Evolutionary conservation across 2,113 vertebrate genomes (phyloP), one percentile per base, ranked within the genome.

Genomic region (Pontoporia blainvillei): DNA sequence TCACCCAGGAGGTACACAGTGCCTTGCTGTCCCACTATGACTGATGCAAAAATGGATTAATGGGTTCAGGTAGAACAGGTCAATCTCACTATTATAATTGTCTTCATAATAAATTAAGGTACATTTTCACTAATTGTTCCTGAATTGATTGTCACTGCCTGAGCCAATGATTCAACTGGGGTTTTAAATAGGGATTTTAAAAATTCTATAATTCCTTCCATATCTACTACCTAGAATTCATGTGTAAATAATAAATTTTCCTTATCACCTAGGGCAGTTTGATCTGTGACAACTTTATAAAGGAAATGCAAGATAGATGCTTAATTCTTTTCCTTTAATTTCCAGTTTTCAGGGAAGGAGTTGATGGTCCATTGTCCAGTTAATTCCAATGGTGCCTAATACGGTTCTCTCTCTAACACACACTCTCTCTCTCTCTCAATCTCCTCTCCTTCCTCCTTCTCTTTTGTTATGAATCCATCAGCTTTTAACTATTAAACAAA

Each of bases 241-340:
- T 94, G 4, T 69, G 18, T 59, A 78, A 86, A 73, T 86, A 72
- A 85, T 61, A 93, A 46, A 44, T 21, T 41, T 27, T 91, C 12
- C 36, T 69, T 34, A 31, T 44, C 3, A 6, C 6, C 23, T 78
- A 12, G 2, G 23, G 20, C 3, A 78, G 21, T n/a, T 71, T 81
- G 46, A 41, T 57, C 41, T 31, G 21, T 82, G 44, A 13, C 11
- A 6, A 88, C 5, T 83, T 67, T 85, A 20, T 4, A 54, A 1
- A 54, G 64, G 29, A 86, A 66, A 86, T 62, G 31, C 3, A 59
- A 57, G 21, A 57, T 2, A 57, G 18, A 29, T 29, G 18, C 14
- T 71, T 44, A 61, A 72, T 79, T 93, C 10, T 39, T 86, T 62
- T 73, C 25, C 31, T 89, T 72, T 61, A 67, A 69, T 57, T 91